Conservation (phyloP, 2,888 invertebrate species). For the Anthophora plumipes region DNA sequence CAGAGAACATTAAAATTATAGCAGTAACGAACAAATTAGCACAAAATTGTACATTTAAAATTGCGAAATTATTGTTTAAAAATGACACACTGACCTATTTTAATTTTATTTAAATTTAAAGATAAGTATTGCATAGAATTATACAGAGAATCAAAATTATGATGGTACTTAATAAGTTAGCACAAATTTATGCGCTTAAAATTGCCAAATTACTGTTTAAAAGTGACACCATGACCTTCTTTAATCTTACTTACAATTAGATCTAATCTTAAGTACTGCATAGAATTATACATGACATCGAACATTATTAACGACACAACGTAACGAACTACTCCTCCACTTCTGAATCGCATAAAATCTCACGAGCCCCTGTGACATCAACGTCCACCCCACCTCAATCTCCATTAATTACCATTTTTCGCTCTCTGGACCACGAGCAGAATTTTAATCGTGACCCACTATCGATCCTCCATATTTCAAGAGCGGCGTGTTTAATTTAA, state of each 20-base stretch:
- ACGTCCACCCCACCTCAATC: not conserved
- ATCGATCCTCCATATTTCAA: constrained; percentile 23
- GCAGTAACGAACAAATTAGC: too few species aligned
- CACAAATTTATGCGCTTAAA: too few species aligned
- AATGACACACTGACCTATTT: too few species aligned
- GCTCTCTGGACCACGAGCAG: not conserved
- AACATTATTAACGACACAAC: not conserved
- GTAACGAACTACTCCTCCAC: not conserved
- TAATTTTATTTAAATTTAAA: too few species aligned
- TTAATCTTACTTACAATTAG: too few species aligned
- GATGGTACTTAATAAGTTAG: too few species aligned
- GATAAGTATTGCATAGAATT: not conserved
- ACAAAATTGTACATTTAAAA: too few species aligned
- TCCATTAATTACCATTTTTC: constrained; percentile 3
- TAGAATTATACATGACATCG: not conserved
- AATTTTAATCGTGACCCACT: constrained; percentile 19
- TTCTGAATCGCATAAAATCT: not conserved
- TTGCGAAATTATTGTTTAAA: too few species aligned
- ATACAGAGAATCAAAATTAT: too few species aligned
- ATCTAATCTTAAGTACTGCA: not conserved
- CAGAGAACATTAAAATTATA: too few species aligned
- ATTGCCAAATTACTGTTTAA: too few species aligned
- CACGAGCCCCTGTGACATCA: not conserved
- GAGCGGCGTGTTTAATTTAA: constrained; percentile 42
- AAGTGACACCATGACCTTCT: too few species aligned